These are phyloP conservation scores for Percina caprodes DNA, from an alignment of 2,113 vertebrate genomes.

Conservation along the genomic window DNA sequence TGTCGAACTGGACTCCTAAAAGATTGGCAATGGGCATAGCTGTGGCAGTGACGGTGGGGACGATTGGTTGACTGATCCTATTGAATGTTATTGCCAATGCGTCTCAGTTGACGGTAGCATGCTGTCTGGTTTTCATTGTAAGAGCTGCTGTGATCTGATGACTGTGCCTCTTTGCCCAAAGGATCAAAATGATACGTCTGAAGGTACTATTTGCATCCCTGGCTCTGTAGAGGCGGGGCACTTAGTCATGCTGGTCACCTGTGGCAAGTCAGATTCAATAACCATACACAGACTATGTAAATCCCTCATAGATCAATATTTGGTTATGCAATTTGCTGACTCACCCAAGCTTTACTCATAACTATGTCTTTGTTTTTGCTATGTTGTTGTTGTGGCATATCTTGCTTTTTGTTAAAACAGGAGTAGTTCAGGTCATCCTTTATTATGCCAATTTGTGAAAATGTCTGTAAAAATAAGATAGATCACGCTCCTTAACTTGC, in stretches of 20 bases:
- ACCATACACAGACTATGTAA: constrained; percentile 54
- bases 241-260: constrained; percentile 67
- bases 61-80: constrained; percentile 74
- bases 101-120: constrained; percentile 60
- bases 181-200: constrained; percentile 78
- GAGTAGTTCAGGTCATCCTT: constrained; percentile 11
- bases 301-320: constrained; percentile 64
- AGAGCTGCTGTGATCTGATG: constrained; percentile 68
- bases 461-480: constrained; percentile 32
- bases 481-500: constrained; percentile 17
- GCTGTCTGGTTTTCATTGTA: constrained; percentile 66
- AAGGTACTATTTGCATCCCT: constrained; percentile 82
- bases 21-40: constrained; percentile 82
- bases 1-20: constrained; percentile 85
- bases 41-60: constrained; percentile 24
- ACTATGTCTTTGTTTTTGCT: constrained; percentile 1
- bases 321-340: constrained; percentile 50
- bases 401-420: constrained; percentile 9
- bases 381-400: background rate
- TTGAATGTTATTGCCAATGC: constrained; percentile 67
- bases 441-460: constrained; percentile 30
- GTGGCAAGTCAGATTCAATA: constrained; percentile 47
- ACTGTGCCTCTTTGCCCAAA: constrained; percentile 75
- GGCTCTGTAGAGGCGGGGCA: constrained; percentile 73
- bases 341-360: constrained; percentile 29